phyloP scores from a whole-genome alignment of 2,888 invertebrate genomes.

The Lepetodrilus schrolli region DNA sequence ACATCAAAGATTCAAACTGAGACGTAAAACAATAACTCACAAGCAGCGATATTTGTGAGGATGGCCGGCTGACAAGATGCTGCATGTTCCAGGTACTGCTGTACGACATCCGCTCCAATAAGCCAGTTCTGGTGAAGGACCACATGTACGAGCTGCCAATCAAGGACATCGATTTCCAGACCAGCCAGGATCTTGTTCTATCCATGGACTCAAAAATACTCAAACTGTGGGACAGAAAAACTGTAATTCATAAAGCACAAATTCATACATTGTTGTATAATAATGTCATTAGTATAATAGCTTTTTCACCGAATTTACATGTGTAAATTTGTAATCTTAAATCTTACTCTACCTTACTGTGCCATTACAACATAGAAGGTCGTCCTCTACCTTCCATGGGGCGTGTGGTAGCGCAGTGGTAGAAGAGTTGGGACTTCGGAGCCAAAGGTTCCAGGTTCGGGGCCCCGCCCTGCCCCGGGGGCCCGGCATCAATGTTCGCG shows the following conservation, averaged over 20 bases:
- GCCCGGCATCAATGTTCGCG: no score
- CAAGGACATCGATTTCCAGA: conserved; percentile 88
- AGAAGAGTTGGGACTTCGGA: no score
- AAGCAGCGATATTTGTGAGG: no score
- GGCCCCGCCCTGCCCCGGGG: no score
- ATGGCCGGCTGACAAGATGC: no score
- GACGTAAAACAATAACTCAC: no score
- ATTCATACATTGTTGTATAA: conserved; percentile 19
- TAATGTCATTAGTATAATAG: no score
- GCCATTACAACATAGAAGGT: no score
- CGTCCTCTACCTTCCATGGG: no score
- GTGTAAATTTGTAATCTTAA: neutral
- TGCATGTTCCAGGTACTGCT: conserved; percentile 80
- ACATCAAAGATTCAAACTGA: neutral
- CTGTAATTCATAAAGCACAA: conserved; percentile 79
- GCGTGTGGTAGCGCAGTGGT: no score
- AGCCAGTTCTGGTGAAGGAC: conserved; percentile 92
- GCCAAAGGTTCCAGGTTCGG: no score
- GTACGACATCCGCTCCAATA: conserved; percentile 94
- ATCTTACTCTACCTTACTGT: no score
- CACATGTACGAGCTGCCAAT: conserved; percentile 96
- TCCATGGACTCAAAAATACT: conserved; percentile 73
- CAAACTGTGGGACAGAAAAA: conserved; percentile 78
- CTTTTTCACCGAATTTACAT: neutral
- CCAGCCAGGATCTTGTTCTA: conserved; percentile 67